Base-by-base conservation (phyloP, 1,140 invertebrate genomes). In the Globodera rostochiensis region DNA sequence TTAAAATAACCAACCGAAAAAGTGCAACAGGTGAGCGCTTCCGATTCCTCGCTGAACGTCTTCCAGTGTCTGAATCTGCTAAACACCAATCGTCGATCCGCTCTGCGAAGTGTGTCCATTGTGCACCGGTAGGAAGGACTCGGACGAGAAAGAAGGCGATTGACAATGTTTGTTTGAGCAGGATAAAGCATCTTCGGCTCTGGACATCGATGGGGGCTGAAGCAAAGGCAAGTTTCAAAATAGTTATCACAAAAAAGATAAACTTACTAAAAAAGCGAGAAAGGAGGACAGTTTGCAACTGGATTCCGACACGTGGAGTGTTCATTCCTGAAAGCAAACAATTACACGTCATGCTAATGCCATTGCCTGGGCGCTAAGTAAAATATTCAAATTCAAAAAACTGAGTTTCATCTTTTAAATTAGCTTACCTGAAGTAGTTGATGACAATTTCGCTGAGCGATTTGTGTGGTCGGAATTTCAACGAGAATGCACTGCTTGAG, bases 21-120 rank as follows among this genome's bases (percentile, higher is more conserved):
- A 69, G 92, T 92, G 87, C 93, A 94, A 88, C 94, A 95, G 13
- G 95, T 95, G 87, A 95, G 96, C 86, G 93, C 94, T 0, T 93
- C 93, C 84, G 95, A 94, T 82, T 94, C 94, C 83, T 94, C 93
- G 53, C 77, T 94, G 91, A 95, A 94, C 8, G 94, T 94, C 86
- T 94, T 93, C 71, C 94, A 93, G n/a, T 94, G 94, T 88, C 94
- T 93, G 90, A 97, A 97, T 88, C 94, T 92, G 85, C 95, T 94
- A 91, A 97, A 96, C 77, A 96, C 93, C 77, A 95, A 93, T 85
- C 94, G 92, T 70, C 94, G 92, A 91, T 96, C 93, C 73, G 94
- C 91, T 85, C 93, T 92, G 47, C 77, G 73, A 15, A 85, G 49
- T 82, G 73, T 80, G 36, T 83, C 66, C 47, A 60, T 47, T 25